phyloP scores from a whole-genome alignment of 2,888 invertebrate genomes.

The Synergus laeviventris region DNA sequence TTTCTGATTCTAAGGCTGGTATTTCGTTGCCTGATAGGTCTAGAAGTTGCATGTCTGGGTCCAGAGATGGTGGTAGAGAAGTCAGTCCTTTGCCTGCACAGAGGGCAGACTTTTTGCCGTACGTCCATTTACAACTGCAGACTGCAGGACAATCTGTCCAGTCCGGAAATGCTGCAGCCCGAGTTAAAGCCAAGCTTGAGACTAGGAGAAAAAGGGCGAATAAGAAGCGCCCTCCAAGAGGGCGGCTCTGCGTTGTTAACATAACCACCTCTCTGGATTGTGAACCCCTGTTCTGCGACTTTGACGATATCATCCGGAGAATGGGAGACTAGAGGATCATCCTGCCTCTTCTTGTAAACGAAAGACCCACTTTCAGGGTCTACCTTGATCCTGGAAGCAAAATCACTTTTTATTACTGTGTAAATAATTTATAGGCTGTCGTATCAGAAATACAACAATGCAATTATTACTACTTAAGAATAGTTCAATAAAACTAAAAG shows the following conservation, averaged over 20 bases:
- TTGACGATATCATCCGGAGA: neutral
- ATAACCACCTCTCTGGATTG: slow-evolving; percentile 47
- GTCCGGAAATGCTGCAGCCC: slow-evolving; percentile 81
- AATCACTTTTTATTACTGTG: neutral
- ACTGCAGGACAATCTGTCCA: slow-evolving; percentile 93
- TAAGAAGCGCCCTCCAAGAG: slow-evolving; percentile 69
- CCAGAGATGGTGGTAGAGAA: slow-evolving; percentile 84
- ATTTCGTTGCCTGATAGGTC: slow-evolving; percentile 90
- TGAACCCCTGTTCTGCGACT: slow-evolving; percentile 13
- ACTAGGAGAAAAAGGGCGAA: slow-evolving; percentile 68
- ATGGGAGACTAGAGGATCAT: slow-evolving; percentile 22
- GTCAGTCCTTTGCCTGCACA: slow-evolving; percentile 90
- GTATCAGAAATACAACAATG: too few relatives aligned
- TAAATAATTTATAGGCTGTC: neutral
- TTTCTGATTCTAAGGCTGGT: slow-evolving; percentile 85
- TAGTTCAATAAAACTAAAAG: too few relatives aligned
- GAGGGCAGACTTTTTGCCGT: slow-evolving; percentile 92
- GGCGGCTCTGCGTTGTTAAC: slow-evolving; percentile 62
- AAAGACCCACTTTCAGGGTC: neutral
- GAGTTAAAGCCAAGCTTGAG: slow-evolving; percentile 65
- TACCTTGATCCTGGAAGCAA: neutral
- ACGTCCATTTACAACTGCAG: slow-evolving; percentile 94
- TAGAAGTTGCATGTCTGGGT: slow-evolving; percentile 89
- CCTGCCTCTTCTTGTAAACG: neutral
- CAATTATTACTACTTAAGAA: too few relatives aligned